Base-by-base conservation (phyloP, 2,113 vertebrate species). In the Pelecanoides urinatrix region DNA sequence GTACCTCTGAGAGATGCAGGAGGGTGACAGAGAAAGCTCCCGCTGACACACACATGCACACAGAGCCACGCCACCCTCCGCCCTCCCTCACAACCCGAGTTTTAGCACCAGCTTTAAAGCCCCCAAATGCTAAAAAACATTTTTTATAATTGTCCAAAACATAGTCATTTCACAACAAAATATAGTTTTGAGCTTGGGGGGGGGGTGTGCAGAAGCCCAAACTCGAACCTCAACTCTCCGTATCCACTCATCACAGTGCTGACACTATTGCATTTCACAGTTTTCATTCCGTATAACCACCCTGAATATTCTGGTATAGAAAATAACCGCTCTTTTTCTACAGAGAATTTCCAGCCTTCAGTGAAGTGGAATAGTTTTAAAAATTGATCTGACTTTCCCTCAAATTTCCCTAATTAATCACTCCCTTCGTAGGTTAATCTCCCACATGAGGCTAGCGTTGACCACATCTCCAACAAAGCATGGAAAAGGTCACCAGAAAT, bases 321-420 rank as follows among this genome's bases (percentile, higher is more conserved):
- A 85, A 72, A 55, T 11, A 77, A 62, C 9, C 8, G 17, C 25
- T 23, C 3, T 66, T 58, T 73, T 58, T 45, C 77, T 67, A 25
- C 42, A 52, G 32, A 38, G 72, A 86, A 38, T 87, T 95, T 73
- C 83, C 22, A 89, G 58, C 77, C 38, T 79, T 86, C 79, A 80
- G 47, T 77, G 66, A 82, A 25, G 70, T 68, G 65, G 62, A 95
- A 61, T 13, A 26, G 40, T 25, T 72, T 88, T 61, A 78, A 91
- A 92, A 87, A 92, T 72, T 59, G 30, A 87, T 94, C 56, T 78
- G 61, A 67, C 73, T 93, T 94, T 79, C 70, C 44, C 66, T 81
- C 81, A 82, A 29, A 93, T 94, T 88, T 96, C 27, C 73, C 62
- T 88, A 95, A 96, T 85, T 88, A 94, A 91, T 78, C 77, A 85